Evolutionary conservation across 2,797 vertebrate genomes (phyloP).

Genomic region (Distichodus sexfasciatus): DNA sequence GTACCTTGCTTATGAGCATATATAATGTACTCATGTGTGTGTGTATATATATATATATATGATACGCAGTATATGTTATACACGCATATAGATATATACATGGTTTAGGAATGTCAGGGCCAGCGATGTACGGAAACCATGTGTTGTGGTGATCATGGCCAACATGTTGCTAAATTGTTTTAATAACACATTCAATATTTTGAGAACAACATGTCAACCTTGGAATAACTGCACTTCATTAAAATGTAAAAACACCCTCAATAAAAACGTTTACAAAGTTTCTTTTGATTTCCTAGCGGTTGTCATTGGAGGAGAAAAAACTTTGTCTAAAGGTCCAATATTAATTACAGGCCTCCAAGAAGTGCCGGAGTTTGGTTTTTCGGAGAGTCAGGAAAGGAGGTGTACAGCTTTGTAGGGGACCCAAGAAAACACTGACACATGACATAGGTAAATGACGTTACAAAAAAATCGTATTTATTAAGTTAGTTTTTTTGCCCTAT

Average conservation of each 20-base stretch:
- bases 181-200: slow-evolving; percentile 49
- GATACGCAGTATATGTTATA: no score
- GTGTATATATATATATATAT: no score
- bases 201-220: slow-evolving; percentile 32
- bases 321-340: slow-evolving; percentile 11
- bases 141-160: slow-evolving; percentile 5
- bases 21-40: no score
- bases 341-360: slow-evolving; percentile 41
- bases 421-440: no score
- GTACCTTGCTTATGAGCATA: no score
- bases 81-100: slow-evolving; percentile 5
- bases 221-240: slow-evolving; percentile 46
- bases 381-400: no score
- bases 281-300: slow-evolving; percentile 34
- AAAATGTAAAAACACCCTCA: slow-evolving; percentile 31
- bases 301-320: no score
- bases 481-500: no score
- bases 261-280: slow-evolving; percentile 31
- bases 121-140: slow-evolving; percentile 1
- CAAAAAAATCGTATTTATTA: no score
- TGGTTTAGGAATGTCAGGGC: background rate
- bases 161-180: slow-evolving; percentile 22
- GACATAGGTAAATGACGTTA: no score
- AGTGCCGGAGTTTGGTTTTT: no score
- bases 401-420: no score